Conservation (phyloP, 2,888 invertebrate genomes). For the Stegana nigrithorax region DNA sequence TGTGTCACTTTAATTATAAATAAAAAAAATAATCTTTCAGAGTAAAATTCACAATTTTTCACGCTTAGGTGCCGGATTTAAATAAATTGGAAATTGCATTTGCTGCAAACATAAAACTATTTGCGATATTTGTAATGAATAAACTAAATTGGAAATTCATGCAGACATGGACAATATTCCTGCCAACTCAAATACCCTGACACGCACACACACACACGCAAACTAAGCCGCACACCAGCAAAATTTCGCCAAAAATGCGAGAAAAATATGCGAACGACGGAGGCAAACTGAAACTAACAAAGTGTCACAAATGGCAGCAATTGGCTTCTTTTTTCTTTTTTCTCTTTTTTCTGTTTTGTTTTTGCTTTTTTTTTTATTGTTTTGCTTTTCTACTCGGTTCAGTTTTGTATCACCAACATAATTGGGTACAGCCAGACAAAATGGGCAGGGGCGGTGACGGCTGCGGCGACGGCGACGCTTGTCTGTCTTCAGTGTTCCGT, state of each 20-base stretch:
- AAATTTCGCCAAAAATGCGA: neutral
- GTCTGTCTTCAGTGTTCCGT: neutral
- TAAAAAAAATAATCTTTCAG: too few relatives aligned
- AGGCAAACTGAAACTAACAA: conserved; percentile 4
- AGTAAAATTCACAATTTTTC: too few relatives aligned
- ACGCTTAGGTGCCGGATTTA: too few relatives aligned
- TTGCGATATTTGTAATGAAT: conserved; percentile 2
- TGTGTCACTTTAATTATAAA: too few relatives aligned
- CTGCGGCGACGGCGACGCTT: neutral
- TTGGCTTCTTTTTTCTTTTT: neutral
- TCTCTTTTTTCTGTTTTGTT: conserved; percentile 6
- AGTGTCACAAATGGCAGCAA: conserved; percentile 15
- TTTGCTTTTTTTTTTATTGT: conserved; percentile 5
- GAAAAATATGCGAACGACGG: neutral
- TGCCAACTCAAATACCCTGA: neutral
- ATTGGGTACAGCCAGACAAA: too few relatives aligned
- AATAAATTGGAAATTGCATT: neutral
- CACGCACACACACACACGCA: too few relatives aligned
- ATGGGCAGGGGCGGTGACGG: neutral
- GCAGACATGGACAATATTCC: neutral
- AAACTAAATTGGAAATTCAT: conserved; percentile 14
- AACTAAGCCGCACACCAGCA: too few relatives aligned
- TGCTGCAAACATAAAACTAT: conserved; percentile 5
- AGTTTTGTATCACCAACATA: too few relatives aligned
- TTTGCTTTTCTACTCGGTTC: too few relatives aligned